Base-by-base conservation (phyloP, 2,888 invertebrate species). In the Plemyria rubiginata region DNA sequence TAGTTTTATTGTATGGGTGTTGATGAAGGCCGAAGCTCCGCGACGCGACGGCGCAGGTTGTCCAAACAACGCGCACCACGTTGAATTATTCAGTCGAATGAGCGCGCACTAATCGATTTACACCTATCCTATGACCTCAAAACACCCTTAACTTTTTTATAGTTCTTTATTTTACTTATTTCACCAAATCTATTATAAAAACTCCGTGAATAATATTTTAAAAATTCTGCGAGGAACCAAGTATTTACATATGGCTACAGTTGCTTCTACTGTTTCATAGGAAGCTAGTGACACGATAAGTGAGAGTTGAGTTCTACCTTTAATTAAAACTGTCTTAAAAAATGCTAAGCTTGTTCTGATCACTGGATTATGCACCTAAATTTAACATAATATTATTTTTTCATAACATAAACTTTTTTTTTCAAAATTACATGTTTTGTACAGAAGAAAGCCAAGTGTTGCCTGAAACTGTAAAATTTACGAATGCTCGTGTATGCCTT, bases 1-100 rank as follows among this genome's bases (percentile, higher is more conserved):
- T 90, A 88, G 82, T 90, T 90, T 90, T 87, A 91, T 88, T 87
- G 85, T 84, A 85, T 84, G 84, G 84, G 82, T 88, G 88, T 85
- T 88, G 87, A 87, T 85, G 90, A 90, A 90, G 90, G 90, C 87
- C 88, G 45, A 9, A 16, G 45, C 45, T 16, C 0, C 9, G 45
- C 45, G 16, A 4, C 9, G 45, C 16, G 85, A 72, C 77, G 77
- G 76, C 79, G 75, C 90, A 90, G n/a, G 90, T 91, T 92, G 91
- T 91, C 85, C 90, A 92, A 92, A 92, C 91, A 92, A 53, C 40
- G 73, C 67, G 81, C 82, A 86, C 86, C 87, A 82, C 75, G 74
- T 71, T 81, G 89, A 92, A 92, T 91, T 88, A 92, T 92, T 90
- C 78, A 92, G 87, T 81, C 79, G 69, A 79, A 77, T 78, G 79